A percentile compares a stretch with the other conserved stretches of the same genome.
Evolutionary conservation across 2,888 invertebrate genomes (phyloP).

Genomic region (Nebria brevicollis): DNA sequence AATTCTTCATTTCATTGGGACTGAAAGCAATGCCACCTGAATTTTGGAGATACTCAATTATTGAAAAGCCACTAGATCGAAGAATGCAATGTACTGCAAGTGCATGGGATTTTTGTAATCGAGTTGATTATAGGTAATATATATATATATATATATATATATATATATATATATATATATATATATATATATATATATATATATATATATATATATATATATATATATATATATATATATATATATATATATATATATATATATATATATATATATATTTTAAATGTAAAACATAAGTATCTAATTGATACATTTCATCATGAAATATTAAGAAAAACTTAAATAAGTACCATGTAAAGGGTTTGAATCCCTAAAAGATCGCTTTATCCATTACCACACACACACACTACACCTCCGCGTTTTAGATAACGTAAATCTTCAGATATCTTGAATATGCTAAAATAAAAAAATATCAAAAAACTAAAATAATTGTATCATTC

Average conservation of each 20-base stretch:
- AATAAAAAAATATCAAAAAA: too few species aligned
- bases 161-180: not conserved
- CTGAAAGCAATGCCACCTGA: constrained; percentile 82
- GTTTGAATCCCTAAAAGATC: too few species aligned
- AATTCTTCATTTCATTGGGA: constrained; percentile 84
- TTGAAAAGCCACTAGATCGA: constrained; percentile 78
- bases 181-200: not conserved
- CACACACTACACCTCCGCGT: too few species aligned
- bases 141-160: not conserved
- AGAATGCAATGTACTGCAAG: constrained; percentile 79
- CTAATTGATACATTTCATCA: too few species aligned
- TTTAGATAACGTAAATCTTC: too few species aligned
- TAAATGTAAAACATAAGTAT: too few species aligned
- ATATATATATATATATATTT: not conserved
- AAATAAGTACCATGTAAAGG: too few species aligned
- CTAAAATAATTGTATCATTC: too few species aligned
- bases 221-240: constrained; percentile 1
- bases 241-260: constrained; percentile 2
- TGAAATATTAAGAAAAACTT: too few species aligned
- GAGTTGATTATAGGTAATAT: constrained; percentile 79
- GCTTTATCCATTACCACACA: too few species aligned
- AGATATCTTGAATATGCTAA: too few species aligned
- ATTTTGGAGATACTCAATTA: constrained; percentile 86
- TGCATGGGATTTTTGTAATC: constrained; percentile 89
- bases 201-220: constrained; percentile 17